Percentiles rank a stretch among this genome's conserved stretches.
phyloP scores from a whole-genome alignment of 2,888 invertebrate genomes.

The Chydorus sphaericus region DNA sequence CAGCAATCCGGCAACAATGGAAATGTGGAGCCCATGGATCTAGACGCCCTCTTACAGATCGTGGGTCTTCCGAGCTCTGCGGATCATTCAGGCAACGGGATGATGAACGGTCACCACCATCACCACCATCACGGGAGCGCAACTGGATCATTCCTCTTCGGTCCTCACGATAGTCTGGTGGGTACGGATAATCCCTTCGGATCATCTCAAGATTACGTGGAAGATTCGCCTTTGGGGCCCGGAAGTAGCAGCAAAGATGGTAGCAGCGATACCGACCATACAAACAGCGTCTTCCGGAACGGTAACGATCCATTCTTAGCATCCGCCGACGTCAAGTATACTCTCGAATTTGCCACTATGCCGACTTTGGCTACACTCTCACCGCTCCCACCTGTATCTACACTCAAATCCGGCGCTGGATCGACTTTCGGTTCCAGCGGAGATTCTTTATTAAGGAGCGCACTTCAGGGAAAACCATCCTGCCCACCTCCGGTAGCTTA shows the following conservation, averaged over 20 bases:
- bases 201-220: neutral
- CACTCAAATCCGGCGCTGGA: neutral
- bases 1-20: neutral
- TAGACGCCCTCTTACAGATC: constrained; percentile 11
- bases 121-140: no score
- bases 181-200: neutral
- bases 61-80: neutral
- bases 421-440: neutral
- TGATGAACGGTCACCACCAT: neutral
- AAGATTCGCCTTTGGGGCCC: neutral
- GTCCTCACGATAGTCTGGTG: neutral
- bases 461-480: constrained; percentile 55
- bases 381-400: neutral
- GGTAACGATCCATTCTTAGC: constrained; percentile 1
- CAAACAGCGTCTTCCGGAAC: neutral
- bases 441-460: constrained; percentile 55
- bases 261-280: no score
- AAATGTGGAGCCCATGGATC: constrained; percentile 11
- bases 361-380: neutral
- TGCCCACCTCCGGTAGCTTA: neutral
- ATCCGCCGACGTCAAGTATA: constrained; percentile 7
- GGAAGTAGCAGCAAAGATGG: neutral
- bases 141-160: neutral
- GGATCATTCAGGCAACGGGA: neutral
- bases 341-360: neutral